These are phyloP conservation scores for Apodemus sylvaticus DNA, from an alignment of 2,113 vertebrate genomes.

Conservation along the genomic window DNA sequence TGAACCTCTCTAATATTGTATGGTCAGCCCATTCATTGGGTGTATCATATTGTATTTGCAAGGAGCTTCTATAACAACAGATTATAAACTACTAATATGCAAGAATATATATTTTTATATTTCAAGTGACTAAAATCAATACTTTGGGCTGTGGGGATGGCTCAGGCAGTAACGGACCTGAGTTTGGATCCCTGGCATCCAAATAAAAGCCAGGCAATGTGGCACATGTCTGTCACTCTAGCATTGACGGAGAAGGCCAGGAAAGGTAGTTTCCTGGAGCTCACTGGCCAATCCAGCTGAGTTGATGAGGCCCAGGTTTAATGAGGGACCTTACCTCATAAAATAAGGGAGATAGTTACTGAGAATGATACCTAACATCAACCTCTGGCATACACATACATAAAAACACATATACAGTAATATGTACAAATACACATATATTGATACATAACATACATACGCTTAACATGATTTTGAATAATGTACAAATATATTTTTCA, in stretches of 20 bases:
- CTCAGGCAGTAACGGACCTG: not conserved
- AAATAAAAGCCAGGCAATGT: not conserved
- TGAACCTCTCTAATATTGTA: not conserved
- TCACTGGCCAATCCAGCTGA: not conserved
- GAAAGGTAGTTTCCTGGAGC: not conserved
- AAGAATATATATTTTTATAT: conserved; percentile 13
- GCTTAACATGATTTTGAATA: not conserved
- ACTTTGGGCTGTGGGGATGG: not conserved
- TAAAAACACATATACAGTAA: not conserved
- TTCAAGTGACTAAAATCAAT: not conserved
- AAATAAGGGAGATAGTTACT: not conserved
- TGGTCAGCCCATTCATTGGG: not conserved
- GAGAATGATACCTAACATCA: not conserved
- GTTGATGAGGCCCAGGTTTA: not conserved
- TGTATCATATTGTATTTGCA: not conserved
- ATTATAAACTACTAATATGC: not conserved
- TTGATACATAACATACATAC: not conserved
- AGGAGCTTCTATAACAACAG: not conserved
- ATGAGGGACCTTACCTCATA: not conserved
- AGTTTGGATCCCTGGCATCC: not conserved
- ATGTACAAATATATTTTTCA: not conserved
- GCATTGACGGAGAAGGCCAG: not conserved
- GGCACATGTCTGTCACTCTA: not conserved
- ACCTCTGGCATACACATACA: not conserved
- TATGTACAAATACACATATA: not conserved